A percentile compares a stretch with the other conserved stretches of the same genome.
These are phyloP conservation scores for Sylvilagus floridanus DNA, from an alignment of 2,797 vertebrate species.

Conservation along the genomic window DNA sequence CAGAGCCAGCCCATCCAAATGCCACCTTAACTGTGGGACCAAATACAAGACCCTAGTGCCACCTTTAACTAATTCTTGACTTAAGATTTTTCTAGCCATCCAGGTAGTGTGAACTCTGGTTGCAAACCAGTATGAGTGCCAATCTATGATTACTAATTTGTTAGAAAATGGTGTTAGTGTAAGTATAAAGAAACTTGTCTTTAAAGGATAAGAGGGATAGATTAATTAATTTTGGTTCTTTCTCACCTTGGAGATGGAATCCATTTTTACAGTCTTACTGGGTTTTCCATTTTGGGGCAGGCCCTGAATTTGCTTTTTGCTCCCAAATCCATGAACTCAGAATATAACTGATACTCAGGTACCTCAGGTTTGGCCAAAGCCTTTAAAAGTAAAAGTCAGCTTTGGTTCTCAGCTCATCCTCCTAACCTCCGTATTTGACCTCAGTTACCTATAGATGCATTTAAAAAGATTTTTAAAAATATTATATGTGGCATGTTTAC, in stretches of 20 bases:
- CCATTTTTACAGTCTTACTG: neutral
- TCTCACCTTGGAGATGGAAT: neutral
- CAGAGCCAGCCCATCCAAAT: too few relatives aligned
- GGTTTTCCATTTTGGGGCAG: neutral
- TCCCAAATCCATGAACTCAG: neutral
- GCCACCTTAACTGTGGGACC: too few relatives aligned
- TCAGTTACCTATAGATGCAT: neutral
- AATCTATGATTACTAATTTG: neutral
- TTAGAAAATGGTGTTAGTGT: neutral
- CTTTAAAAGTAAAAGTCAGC: neutral
- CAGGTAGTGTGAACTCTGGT: neutral
- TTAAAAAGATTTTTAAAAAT: conserved; percentile 28
- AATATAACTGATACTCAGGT: neutral
- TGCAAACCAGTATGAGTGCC: neutral
- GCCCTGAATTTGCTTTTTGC: conserved; percentile 11
- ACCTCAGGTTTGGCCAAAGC: neutral
- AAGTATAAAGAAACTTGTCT: neutral
- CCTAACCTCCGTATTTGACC: neutral
- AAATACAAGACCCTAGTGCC: neutral
- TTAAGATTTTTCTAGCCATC: neutral
- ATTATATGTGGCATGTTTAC: conserved; percentile 22
- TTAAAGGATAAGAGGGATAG: neutral
- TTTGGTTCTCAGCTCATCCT: neutral
- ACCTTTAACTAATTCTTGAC: neutral
- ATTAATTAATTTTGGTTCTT: neutral